Percentiles rank a stretch among this genome's conserved stretches.
Conservation (phyloP, 2,888 invertebrate genomes). For the Scaptomyza polygonia region DNA sequence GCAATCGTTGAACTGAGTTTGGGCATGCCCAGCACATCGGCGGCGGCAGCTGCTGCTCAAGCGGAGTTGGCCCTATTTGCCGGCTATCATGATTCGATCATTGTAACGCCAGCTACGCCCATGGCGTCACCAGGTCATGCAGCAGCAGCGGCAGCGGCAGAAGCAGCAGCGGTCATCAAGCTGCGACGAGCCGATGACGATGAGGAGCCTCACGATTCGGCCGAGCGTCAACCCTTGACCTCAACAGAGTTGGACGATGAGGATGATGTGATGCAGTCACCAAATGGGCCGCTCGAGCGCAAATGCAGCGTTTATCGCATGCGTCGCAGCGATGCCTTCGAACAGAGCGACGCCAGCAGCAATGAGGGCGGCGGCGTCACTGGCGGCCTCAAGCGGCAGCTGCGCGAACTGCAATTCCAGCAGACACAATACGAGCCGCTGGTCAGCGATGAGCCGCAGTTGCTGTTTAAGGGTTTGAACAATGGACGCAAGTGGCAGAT, state of each 20-base stretch:
- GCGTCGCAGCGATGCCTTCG: constrained; percentile 82
- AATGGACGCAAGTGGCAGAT: constrained; percentile 82
- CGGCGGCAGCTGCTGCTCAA: constrained; percentile 54
- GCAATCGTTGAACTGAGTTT: constrained; percentile 55
- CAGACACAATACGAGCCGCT: constrained; percentile 82
- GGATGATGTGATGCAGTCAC: constrained; percentile 77
- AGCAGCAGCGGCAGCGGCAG: constrained; percentile 37
- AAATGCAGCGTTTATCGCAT: constrained; percentile 84
- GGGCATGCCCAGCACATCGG: constrained; percentile 65
- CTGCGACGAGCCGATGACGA: constrained; percentile 57
- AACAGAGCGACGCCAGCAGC: constrained; percentile 57
- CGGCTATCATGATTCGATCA: constrained; percentile 82
- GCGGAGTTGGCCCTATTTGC: constrained; percentile 58
- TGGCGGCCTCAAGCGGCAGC: constrained; percentile 71
- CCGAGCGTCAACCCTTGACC: constrained; percentile 75
- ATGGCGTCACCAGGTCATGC: constrained; percentile 84
- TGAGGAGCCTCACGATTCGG: constrained; percentile 64
- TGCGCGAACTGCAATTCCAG: constrained; percentile 80
- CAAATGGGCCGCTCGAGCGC: constrained; percentile 81
- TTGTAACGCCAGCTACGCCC: constrained; percentile 84
- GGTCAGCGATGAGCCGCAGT: constrained; percentile 82
- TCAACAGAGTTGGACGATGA: constrained; percentile 65
- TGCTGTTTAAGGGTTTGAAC: constrained; percentile 82
- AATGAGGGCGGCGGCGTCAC: constrained; percentile 44
- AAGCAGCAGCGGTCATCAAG: constrained; percentile 42